A percentile compares a stretch with the other conserved stretches of the same genome.
Conservation (phyloP, 2,113 vertebrate species). For the Poicephalus meyeri region DNA sequence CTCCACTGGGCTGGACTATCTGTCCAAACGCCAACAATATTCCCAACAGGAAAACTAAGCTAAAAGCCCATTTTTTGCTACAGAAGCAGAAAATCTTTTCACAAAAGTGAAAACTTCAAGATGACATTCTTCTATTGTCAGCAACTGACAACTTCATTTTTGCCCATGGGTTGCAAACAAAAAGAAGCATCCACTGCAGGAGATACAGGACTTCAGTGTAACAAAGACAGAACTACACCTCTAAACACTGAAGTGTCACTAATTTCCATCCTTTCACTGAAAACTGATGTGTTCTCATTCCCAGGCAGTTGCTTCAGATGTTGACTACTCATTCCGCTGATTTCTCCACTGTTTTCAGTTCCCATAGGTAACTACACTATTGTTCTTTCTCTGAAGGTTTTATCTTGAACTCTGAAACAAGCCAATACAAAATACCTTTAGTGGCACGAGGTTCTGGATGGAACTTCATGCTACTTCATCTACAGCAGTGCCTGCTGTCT, state of each 20-base stretch:
- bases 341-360: neutral
- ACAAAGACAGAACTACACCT: neutral
- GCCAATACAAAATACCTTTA: neutral
- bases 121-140: neutral
- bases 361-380: neutral
- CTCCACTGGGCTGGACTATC: neutral
- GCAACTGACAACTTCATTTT: neutral
- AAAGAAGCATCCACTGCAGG: neutral
- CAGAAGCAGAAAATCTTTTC: neutral
- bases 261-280: neutral
- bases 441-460: neutral
- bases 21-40: neutral
- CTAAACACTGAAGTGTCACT: neutral
- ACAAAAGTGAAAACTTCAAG: neutral
- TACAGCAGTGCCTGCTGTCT: neutral
- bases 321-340: constrained; percentile 1
- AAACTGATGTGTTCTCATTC: neutral
- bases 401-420: neutral
- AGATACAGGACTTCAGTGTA: neutral
- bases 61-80: neutral
- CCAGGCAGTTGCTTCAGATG: neutral
- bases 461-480: neutral
- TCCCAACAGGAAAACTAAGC: neutral
- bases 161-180: neutral
- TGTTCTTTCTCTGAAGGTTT: neutral